phyloP scores from a whole-genome alignment of 2,797 vertebrate species.

The Enteromius anoplus region DNA sequence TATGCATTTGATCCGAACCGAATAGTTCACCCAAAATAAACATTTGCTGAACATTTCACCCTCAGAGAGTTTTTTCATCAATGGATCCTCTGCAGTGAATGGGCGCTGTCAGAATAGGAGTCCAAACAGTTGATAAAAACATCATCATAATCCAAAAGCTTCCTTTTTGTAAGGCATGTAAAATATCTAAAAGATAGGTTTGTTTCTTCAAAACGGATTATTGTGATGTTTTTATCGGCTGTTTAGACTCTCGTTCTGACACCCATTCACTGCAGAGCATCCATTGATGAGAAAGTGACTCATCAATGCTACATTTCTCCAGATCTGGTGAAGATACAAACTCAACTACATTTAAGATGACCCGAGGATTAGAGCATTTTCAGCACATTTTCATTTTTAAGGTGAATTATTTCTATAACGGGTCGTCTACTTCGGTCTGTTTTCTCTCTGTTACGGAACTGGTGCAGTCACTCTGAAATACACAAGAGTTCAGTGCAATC shows the following conservation, averaged over 20 bases:
- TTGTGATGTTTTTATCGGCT: not conserved
- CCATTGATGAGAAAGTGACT: not conserved
- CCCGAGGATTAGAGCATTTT: not conserved
- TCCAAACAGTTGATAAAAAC: not conserved
- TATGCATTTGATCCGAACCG: not conserved
- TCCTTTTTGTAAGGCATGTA: too few species aligned
- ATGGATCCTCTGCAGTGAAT: not conserved
- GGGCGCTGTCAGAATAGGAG: not conserved
- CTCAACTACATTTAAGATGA: not conserved
- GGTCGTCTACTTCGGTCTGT: conserved; percentile 31
- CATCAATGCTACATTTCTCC: not conserved
- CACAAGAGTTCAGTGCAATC: conserved; percentile 51
- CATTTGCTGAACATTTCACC: not conserved
- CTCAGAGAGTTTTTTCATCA: not conserved
- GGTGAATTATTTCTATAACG: not conserved
- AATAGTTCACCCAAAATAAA: not conserved
- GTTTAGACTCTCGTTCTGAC: not conserved
- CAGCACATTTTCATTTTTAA: not conserved
- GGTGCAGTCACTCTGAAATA: conserved; percentile 33
- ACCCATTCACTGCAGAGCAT: not conserved
- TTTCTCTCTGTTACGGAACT: conserved; percentile 43
- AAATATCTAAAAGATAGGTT: not conserved
- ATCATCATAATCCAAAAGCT: not conserved
- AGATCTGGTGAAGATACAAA: not conserved
- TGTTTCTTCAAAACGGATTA: not conserved